These are phyloP conservation scores for Carterocephalus palaemon DNA, from an alignment of 2,888 invertebrate species.

Conservation along the genomic window DNA sequence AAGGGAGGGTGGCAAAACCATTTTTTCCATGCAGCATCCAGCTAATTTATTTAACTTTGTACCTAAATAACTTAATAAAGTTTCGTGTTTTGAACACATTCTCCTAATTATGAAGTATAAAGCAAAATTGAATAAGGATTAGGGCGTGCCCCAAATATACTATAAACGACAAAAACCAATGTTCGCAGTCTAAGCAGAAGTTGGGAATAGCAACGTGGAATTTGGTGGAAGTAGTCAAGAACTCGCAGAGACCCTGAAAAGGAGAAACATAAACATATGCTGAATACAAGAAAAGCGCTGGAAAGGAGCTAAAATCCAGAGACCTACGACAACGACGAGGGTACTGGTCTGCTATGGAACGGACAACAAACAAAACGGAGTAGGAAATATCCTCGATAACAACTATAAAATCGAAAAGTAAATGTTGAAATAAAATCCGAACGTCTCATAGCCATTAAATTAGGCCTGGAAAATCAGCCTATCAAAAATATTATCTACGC, in stretches of 20 bases:
- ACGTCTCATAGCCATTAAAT: constrained; percentile 3
- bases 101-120: too few relatives aligned
- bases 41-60: too few relatives aligned
- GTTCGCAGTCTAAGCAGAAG: not conserved
- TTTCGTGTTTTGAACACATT: too few relatives aligned
- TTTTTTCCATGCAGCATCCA: too few relatives aligned
- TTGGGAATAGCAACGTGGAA: constrained; percentile 30
- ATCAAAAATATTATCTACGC: constrained; percentile 19
- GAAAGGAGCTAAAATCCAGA: constrained; percentile 29
- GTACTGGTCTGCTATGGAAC: constrained; percentile 14
- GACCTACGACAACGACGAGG: constrained; percentile 25
- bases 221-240: constrained; percentile 28
- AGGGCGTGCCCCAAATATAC: constrained; percentile 33
- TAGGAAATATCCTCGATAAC: too few relatives aligned
- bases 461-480: constrained; percentile 17
- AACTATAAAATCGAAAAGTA: too few relatives aligned
- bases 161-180: not conserved
- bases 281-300: constrained; percentile 31
- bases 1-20: too few relatives aligned
- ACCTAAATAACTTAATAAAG: too few relatives aligned
- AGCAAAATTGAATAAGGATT: not conserved
- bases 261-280: constrained; percentile 23
- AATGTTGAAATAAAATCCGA: too few relatives aligned
- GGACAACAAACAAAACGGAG: too few relatives aligned
- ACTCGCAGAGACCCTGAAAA: constrained; percentile 20